These are phyloP conservation scores for Gallirallus australis DNA, from an alignment of 2,797 vertebrate species.

Conservation along the genomic window DNA sequence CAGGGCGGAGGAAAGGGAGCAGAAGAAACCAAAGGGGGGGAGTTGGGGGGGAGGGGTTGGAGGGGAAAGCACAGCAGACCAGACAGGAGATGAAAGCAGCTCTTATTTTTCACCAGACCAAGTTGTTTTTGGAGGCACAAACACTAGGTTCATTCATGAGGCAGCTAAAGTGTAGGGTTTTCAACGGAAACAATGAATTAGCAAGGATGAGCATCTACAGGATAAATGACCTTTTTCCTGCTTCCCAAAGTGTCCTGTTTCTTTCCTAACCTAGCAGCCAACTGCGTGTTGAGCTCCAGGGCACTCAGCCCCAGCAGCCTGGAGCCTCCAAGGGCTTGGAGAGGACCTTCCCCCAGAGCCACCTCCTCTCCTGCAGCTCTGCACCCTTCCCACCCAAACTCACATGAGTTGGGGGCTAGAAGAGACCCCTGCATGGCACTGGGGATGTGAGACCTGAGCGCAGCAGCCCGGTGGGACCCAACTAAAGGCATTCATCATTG, in stretches of 20 bases:
- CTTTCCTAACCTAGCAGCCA: slow-evolving; percentile 44
- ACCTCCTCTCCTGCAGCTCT: background rate
- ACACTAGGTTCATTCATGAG: slow-evolving; percentile 45
- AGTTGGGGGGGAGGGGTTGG: too few species aligned
- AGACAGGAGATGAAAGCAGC: background rate
- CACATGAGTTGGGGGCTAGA: background rate
- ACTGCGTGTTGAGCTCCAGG: background rate
- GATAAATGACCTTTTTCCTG: slow-evolving; percentile 47
- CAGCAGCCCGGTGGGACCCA: background rate
- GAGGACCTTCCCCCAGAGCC: background rate
- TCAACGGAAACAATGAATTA: slow-evolving; percentile 63
- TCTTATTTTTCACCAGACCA: background rate
- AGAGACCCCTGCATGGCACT: too few species aligned
- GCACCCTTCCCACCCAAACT: background rate
- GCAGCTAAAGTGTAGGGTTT: background rate
- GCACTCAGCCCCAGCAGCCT: background rate
- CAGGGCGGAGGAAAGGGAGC: background rate
- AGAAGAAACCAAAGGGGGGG: background rate
- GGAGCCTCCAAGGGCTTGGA: background rate
- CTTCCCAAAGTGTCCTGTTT: slow-evolving; percentile 26
- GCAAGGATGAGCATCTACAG: slow-evolving; percentile 38
- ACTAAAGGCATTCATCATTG: background rate
- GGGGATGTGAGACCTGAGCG: background rate
- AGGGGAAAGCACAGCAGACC: background rate
- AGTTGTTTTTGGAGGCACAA: slow-evolving; percentile 7